Evolutionary conservation across 2,797 vertebrate genomes (phyloP).

Genomic region (Microctenopoma lineatum): DNA sequence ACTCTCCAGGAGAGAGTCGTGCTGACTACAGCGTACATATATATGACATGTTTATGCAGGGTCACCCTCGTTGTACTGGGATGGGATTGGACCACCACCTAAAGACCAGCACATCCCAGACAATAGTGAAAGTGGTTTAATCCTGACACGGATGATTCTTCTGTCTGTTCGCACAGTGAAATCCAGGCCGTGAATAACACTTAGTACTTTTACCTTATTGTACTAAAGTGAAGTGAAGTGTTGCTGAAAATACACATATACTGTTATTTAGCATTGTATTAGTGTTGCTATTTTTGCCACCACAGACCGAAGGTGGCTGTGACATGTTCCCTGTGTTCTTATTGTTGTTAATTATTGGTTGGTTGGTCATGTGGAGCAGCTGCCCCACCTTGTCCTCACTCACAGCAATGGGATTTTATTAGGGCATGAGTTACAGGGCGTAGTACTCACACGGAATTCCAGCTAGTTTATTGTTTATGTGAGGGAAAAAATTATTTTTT

Average conservation of each 20-base stretch:
- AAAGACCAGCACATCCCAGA: too few species aligned
- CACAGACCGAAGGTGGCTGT: not conserved
- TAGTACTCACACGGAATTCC: not conserved
- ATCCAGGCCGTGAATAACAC: too few species aligned
- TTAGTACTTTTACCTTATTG: too few species aligned
- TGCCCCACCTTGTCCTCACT: not conserved
- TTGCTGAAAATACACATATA: not conserved
- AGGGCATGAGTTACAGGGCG: not conserved
- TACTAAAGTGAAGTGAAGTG: not conserved
- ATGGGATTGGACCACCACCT: too few species aligned
- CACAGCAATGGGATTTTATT: not conserved
- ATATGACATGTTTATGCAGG: too few species aligned
- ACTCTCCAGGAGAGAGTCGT: too few species aligned
- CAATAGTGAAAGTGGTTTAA: too few species aligned
- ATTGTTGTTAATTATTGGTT: not conserved
- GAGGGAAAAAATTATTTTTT: too few species aligned
- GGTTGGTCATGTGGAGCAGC: rapidly evolving
- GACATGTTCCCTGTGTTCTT: not conserved
- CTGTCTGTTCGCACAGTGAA: too few species aligned
- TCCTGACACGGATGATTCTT: too few species aligned
- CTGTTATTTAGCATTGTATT: not conserved
- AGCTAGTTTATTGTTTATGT: not conserved
- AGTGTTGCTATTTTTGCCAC: not conserved
- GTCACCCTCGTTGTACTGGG: too few species aligned
- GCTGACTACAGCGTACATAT: too few species aligned